Conservation (phyloP, 2,113 vertebrate species). For the Cololabis saira region DNA sequence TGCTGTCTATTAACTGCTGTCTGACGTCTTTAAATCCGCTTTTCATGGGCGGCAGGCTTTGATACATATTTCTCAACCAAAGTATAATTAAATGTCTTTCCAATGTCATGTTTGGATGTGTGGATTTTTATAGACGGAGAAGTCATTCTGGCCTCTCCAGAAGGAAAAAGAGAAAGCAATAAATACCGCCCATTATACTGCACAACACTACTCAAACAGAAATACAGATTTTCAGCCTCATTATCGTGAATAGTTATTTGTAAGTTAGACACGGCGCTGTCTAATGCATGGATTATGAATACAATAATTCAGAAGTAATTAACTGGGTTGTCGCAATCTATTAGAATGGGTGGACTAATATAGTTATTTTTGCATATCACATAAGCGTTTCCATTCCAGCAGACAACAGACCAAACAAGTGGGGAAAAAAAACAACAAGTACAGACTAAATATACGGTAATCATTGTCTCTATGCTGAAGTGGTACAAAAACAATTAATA, state of each 20-base stretch:
- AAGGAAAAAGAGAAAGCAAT: constrained; percentile 13
- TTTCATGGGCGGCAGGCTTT: constrained; percentile 64
- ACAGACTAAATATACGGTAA: not conserved
- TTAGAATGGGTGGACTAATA: not conserved
- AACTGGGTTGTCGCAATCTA: constrained; percentile 52
- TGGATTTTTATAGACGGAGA: constrained; percentile 55
- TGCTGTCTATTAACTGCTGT: constrained; percentile 75
- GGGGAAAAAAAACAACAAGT: constrained; percentile 1
- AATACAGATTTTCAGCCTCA: constrained; percentile 58
- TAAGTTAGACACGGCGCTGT: constrained; percentile 45
- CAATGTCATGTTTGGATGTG: constrained; percentile 71
- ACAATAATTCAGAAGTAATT: constrained; percentile 61
- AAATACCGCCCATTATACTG: constrained; percentile 52
- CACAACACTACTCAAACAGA: constrained; percentile 52
- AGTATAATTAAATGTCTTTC: constrained; percentile 79
- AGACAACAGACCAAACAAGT: not conserved
- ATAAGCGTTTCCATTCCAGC: too few relatives aligned
- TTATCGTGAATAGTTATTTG: constrained; percentile 68
- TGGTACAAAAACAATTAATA: not conserved
- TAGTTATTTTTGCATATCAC: too few relatives aligned
- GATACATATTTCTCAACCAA: constrained; percentile 70
- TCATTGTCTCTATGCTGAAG: not conserved
- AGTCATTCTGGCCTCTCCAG: constrained; percentile 49
- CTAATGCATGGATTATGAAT: constrained; percentile 45
- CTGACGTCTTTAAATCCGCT: constrained; percentile 71